These are phyloP conservation scores for Thaumatotibia leucotreta DNA, from an alignment of 1,140 invertebrate genomes.

Conservation along the genomic window DNA sequence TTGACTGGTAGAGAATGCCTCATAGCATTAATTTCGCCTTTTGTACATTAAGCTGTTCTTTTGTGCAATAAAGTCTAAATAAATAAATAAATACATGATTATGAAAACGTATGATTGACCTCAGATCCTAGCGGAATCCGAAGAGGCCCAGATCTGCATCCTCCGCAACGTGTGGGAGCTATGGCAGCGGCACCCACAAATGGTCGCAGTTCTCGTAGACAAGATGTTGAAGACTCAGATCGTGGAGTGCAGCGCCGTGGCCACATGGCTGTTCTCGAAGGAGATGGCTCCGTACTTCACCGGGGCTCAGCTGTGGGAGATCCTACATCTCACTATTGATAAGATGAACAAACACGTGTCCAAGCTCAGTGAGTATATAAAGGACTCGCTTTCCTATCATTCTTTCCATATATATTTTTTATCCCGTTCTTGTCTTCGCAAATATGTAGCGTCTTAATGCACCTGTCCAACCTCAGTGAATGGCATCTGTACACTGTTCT, in stretches of 20 bases:
- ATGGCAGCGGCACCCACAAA: conserved; percentile 97
- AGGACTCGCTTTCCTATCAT: too few relatives aligned
- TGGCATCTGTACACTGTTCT: too few relatives aligned
- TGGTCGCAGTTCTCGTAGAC: conserved; percentile 97
- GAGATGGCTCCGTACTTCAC: conserved; percentile 97
- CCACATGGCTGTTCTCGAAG: conserved; percentile 99
- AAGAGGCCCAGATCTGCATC: conserved; percentile 97
- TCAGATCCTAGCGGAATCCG: conserved; percentile 91
- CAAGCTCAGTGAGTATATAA: conserved; percentile 82
- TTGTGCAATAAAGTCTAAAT: too few relatives aligned
- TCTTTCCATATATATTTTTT: too few relatives aligned
- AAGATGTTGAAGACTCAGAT: conserved; percentile 99
- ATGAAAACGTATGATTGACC: too few relatives aligned
- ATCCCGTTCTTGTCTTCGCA: too few relatives aligned
- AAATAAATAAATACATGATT: too few relatives aligned
- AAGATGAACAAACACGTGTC: conserved; percentile 98
- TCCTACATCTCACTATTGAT: conserved; percentile 95
- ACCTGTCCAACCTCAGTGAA: too few relatives aligned
- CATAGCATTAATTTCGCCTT: too few relatives aligned
- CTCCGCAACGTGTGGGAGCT: conserved; percentile 95
- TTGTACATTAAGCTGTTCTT: too few relatives aligned
- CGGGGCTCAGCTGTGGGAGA: conserved; percentile 98
- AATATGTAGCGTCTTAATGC: too few relatives aligned
- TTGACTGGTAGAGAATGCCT: too few relatives aligned
- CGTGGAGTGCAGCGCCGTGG: conserved; percentile 96